Percentiles rank a stretch among this genome's conserved stretches.
Evolutionary conservation across 2,888 invertebrate species (phyloP).

Genomic region (Acanthosoma haemorrhoidale): DNA sequence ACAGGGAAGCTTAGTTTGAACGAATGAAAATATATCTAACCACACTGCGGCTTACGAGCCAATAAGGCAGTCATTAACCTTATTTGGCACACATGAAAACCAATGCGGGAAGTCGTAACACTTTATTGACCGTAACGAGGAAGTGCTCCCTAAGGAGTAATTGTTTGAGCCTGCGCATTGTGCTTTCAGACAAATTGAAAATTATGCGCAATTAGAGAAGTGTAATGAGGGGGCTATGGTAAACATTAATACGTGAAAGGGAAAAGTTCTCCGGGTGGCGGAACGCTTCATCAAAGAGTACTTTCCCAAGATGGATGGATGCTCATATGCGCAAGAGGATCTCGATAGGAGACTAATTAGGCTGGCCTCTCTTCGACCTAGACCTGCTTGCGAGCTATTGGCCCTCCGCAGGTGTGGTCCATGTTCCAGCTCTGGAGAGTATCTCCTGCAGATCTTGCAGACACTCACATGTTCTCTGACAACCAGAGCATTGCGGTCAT

Average conservation of each 20-base stretch:
- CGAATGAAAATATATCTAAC: too few species aligned
- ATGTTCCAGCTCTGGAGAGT: neutral
- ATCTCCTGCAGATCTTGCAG: neutral
- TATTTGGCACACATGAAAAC: too few species aligned
- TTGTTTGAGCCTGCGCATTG: too few species aligned
- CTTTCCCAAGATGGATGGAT: neutral
- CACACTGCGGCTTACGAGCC: too few species aligned
- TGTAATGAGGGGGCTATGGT: neutral
- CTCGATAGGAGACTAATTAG: neutral
- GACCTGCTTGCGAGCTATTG: neutral
- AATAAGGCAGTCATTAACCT: too few species aligned
- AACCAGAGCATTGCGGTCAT: neutral
- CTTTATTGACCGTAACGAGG: too few species aligned
- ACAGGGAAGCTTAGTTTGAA: too few species aligned
- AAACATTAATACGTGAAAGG: neutral
- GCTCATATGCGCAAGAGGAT: neutral
- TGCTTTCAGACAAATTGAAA: constrained; percentile 1
- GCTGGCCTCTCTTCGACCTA: too few species aligned
- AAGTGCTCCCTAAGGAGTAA: too few species aligned
- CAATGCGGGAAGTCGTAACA: too few species aligned
- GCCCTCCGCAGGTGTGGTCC: neutral
- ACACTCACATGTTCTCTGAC: neutral
- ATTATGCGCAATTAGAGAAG: neutral
- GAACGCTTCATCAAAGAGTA: too few species aligned
- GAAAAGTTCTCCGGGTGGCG: neutral